phyloP scores from a whole-genome alignment of 2,888 invertebrate genomes.

The Drosophila peninsularis region DNA sequence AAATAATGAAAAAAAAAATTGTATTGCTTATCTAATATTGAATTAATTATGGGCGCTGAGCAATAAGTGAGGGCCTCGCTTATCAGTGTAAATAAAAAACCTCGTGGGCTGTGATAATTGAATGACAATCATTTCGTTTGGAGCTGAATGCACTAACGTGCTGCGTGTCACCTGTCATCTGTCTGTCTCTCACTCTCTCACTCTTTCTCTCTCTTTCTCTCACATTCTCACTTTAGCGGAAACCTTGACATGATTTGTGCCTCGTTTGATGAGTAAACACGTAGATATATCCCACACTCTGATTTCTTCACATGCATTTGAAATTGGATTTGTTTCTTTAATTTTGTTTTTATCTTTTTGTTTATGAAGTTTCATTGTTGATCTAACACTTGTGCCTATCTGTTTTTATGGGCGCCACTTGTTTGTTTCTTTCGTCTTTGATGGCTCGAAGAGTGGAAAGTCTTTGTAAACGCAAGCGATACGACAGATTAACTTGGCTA shows the following conservation, averaged over 20 bases:
- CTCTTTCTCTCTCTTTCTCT: not conserved
- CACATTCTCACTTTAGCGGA: slow-evolving; percentile 2
- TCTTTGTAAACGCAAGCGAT: slow-evolving; percentile 26
- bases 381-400: slow-evolving; percentile 43
- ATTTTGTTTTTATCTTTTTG: slow-evolving; percentile 10
- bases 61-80: slow-evolving; percentile 37
- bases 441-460: slow-evolving; percentile 28
- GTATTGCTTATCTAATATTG: slow-evolving; percentile 31
- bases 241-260: slow-evolving; percentile 50
- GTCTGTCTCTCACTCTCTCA: not conserved
- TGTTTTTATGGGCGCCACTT: slow-evolving; percentile 55
- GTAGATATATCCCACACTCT: slow-evolving; percentile 14
- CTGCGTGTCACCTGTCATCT: not conserved
- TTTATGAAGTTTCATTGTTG: slow-evolving; percentile 40
- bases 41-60: slow-evolving; percentile 31
- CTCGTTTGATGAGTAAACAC: slow-evolving; percentile 30
- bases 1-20: not conserved
- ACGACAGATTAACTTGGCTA: slow-evolving; percentile 19
- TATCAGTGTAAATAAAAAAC: slow-evolving; percentile 41
- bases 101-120: slow-evolving; percentile 11
- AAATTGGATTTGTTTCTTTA: slow-evolving; percentile 11
- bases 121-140: slow-evolving; percentile 18
- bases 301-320: slow-evolving; percentile 33
- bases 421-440: slow-evolving; percentile 18
- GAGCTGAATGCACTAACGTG: slow-evolving; percentile 10